A percentile compares a stretch with the other conserved stretches of the same genome.
These are phyloP conservation scores for Tenebrosternarchus preto DNA, from an alignment of 2,113 vertebrate species.

Conservation along the genomic window DNA sequence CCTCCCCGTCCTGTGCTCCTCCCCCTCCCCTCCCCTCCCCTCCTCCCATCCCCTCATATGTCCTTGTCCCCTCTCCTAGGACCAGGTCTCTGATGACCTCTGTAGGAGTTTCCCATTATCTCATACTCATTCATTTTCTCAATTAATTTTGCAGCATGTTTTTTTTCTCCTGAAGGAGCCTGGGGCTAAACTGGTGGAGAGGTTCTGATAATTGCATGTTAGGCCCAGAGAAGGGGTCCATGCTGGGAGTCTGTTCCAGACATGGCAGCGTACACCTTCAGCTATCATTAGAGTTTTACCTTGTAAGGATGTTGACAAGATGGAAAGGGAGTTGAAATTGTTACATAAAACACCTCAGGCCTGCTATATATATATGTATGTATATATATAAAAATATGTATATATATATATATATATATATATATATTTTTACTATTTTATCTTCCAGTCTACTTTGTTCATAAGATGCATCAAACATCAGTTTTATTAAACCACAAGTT, in stretches of 20 bases:
- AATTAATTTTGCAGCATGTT: conserved; percentile 15
- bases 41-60: neutral
- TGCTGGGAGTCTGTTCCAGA: neutral
- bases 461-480: too few relatives aligned
- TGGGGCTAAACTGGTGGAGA: conserved; percentile 27
- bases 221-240: neutral
- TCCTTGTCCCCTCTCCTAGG: neutral
- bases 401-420: too few relatives aligned
- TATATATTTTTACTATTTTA: too few relatives aligned
- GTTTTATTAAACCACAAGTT: neutral
- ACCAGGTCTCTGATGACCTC: conserved; percentile 12
- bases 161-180: neutral
- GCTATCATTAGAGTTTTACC: conserved; percentile 1
- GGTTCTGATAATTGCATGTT: conserved; percentile 23
- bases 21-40: neutral
- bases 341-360: too few relatives aligned
- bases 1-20: neutral
- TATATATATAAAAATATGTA: too few relatives aligned
- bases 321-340: neutral
- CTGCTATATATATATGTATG: too few relatives aligned
- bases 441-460: too few relatives aligned
- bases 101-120: conserved; percentile 20
- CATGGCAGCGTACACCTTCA: neutral
- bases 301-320: neutral
- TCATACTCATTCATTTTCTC: conserved; percentile 15